Percentiles rank a stretch among this genome's conserved stretches.
phyloP scores from a whole-genome alignment of 2,888 invertebrate genomes.

The Trilocha varians region DNA sequence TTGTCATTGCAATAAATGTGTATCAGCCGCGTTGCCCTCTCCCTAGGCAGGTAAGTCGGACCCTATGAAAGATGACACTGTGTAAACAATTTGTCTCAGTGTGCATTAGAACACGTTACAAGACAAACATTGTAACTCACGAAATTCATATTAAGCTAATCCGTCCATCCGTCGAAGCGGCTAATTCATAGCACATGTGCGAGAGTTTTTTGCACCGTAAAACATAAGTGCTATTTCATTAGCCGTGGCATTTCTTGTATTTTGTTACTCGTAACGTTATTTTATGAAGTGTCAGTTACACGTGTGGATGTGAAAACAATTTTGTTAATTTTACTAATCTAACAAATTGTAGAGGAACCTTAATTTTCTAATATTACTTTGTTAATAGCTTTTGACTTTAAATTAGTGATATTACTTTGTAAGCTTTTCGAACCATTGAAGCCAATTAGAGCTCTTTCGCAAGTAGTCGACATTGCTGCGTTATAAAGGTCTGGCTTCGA shows the following conservation, averaged over 20 bases:
- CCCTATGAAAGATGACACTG: constrained; percentile 66
- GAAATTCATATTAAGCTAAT: constrained; percentile 66
- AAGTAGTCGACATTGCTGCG: constrained; percentile 24
- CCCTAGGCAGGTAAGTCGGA: constrained; percentile 51
- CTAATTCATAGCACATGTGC: constrained; percentile 63
- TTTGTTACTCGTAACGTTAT: constrained; percentile 24
- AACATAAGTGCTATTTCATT: constrained; percentile 65
- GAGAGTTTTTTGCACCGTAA: constrained; percentile 55
- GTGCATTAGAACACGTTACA: constrained; percentile 54
- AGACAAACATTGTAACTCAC: constrained; percentile 63
- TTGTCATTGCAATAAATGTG: constrained; percentile 12
- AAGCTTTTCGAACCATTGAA: too few relatives aligned
- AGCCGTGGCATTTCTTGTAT: constrained; percentile 41
- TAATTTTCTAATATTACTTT: too few relatives aligned
- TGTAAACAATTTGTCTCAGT: constrained; percentile 66
- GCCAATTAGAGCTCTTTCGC: constrained; percentile 13
- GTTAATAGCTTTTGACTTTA: too few relatives aligned
- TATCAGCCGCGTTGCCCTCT: constrained; percentile 30
- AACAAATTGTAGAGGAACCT: neutral
- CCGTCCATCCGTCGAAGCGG: constrained; percentile 52
- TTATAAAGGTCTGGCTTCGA: constrained; percentile 42
- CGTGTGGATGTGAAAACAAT: constrained; percentile 24
- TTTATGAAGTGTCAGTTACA: constrained; percentile 33
- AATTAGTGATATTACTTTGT: too few relatives aligned
- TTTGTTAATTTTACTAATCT: neutral